Conservation (phyloP, 2,113 vertebrate genomes). For the Myotis brandtii region DNA sequence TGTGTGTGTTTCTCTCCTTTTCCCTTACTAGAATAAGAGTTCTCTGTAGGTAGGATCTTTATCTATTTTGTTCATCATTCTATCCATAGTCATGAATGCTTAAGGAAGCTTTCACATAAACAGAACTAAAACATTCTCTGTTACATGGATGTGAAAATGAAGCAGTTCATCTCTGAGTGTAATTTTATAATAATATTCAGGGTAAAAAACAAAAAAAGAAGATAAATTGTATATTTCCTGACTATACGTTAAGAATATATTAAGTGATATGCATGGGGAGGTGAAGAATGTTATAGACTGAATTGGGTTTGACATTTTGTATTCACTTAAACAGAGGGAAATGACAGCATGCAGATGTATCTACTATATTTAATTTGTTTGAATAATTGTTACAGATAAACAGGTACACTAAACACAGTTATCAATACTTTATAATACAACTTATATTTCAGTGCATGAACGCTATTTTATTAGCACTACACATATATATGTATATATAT, state of each 20-base stretch:
- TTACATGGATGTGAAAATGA: not conserved
- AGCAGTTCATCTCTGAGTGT: not conserved
- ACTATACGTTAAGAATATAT: not conserved
- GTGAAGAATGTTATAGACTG: not conserved
- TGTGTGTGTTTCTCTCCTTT: not conserved
- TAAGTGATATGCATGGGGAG: not conserved
- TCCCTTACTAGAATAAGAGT: not conserved
- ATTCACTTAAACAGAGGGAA: conserved; percentile 53
- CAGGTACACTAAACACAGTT: conserved; percentile 96
- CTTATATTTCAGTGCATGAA: conserved; percentile 94
- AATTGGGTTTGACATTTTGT: not conserved
- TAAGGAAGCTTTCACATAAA: not conserved
- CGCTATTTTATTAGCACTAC: conserved; percentile 96
- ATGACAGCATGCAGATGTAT: conserved; percentile 82
- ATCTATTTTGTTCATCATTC: not conserved
- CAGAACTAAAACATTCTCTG: not conserved
- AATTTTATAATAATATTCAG: not conserved
- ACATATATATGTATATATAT: conserved; percentile 88
- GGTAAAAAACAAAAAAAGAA: not conserved
- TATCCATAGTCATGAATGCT: not conserved
- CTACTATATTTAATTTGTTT: conserved; percentile 95
- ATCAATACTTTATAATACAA: conserved; percentile 94
- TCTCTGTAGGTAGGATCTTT: not conserved
- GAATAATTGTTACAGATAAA: conserved; percentile 97
- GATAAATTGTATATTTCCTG: not conserved